A percentile compares a stretch with the other conserved stretches of the same genome.
Evolutionary conservation across 1,140 invertebrate genomes (phyloP).

Genomic region (Tetramorium simillimum): DNA sequence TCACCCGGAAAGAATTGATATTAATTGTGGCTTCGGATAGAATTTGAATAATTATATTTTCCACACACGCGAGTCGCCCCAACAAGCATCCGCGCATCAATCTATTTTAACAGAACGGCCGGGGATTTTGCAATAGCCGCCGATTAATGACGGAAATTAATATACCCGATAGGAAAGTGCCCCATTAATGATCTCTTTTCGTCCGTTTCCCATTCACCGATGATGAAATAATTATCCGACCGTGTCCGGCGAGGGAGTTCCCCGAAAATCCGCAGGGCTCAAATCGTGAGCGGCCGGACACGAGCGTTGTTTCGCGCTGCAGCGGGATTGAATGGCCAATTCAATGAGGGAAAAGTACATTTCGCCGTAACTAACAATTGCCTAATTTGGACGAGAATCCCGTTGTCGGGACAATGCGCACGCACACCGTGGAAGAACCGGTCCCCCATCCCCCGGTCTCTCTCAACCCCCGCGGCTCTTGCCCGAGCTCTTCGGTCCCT

Average conservation of each 20-base stretch:
- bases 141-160: conserved; percentile 39
- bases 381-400: conserved; percentile 37
- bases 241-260: not conserved
- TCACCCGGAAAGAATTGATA: not conserved
- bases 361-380: conserved; percentile 15
- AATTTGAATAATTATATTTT: not conserved
- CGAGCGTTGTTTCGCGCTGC: conserved; percentile 21
- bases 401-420: conserved; percentile 1
- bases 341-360: conserved; percentile 24
- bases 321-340: conserved; percentile 49
- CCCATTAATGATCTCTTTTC: conserved; percentile 38
- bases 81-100: not conserved
- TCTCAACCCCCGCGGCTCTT: not conserved
- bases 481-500: not conserved
- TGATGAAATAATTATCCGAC: conserved; percentile 38
- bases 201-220: not conserved
- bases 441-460: not conserved
- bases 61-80: not conserved
- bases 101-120: conserved; percentile 15
- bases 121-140: not conserved
- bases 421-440: conserved; percentile 7
- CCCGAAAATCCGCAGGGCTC: conserved; percentile 43
- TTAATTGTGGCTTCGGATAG: not conserved
- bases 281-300: conserved; percentile 3
- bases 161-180: conserved; percentile 18